Conservation (phyloP, 1,140 invertebrate genomes). For the Cotesia vestalis region DNA sequence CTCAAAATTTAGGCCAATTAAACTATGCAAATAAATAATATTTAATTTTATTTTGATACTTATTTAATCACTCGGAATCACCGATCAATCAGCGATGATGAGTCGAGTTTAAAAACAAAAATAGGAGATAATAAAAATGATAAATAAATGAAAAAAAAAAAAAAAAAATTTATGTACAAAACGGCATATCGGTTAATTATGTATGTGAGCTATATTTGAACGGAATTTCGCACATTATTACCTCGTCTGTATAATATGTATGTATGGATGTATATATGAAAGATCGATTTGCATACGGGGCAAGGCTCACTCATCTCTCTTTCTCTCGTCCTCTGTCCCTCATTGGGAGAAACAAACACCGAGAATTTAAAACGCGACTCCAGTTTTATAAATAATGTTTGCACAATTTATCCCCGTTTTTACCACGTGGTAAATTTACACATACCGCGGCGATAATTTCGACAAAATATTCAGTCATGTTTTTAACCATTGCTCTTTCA, state of each 20-base stretch:
- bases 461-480: neutral
- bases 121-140: neutral
- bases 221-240: conserved; percentile 36
- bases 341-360: conserved; percentile 32
- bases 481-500: neutral
- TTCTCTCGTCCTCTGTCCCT: neutral
- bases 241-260: neutral
- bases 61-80: no score
- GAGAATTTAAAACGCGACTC: neutral
- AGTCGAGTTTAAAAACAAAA: no score
- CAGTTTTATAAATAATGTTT: conserved; percentile 34
- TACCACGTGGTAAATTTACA: conserved; percentile 19
- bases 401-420: conserved; percentile 16
- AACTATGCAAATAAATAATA: no score
- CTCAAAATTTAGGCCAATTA: no score
- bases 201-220: conserved; percentile 36
- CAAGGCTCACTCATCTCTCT: no score
- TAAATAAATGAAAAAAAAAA: conserved; percentile 3
- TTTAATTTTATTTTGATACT: no score
- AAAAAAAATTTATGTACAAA: conserved; percentile 25
- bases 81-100: conserved; percentile 26
- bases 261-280: neutral
- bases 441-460: neutral
- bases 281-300: no score
- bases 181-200: conserved; percentile 14